Base-by-base conservation (phyloP, 2,113 vertebrate species). In the Mirza zaza region DNA sequence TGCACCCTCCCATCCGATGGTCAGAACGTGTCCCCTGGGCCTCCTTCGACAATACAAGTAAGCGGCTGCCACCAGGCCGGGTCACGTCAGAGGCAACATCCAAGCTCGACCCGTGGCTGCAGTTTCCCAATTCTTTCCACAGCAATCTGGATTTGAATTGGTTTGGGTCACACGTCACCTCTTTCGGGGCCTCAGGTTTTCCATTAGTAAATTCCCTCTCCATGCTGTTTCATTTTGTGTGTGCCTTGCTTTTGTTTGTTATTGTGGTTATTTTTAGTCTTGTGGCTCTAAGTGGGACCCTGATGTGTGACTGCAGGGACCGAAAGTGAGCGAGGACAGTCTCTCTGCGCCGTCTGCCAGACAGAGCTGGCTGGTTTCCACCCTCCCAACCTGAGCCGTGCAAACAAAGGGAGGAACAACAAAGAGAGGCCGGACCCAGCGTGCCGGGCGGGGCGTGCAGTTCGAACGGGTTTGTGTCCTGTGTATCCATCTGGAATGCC, bases 31-130 rank as follows among this genome's bases (percentile, higher is more conserved):
- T 65, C 42, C 45, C 1, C 4, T 20, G 8, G 59, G 52, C 65
- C 25, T 32, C 3, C 48, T 17, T 6, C 2, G 76, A 48, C 0
- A 2, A 10, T 1, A 5, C 36, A 11, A 27, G 48, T 10, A 4
- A 42, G 21, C 0, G 0, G n/a, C 10, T 25, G 11, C 59, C 10
- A 10, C 32, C 11, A 10, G 6, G 1, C 48, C 34, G 1, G 1
- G 5, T 59, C 18, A 2, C 34, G 4, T 32, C 5, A 32, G 59
- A 76, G 25, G 52, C 27, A 0, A 1, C 1, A 15, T 39, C 32
- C 9, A 0, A 0, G 21, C 59, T 57, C 5, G 3, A 11, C 20
- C 3, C 11, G 39, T 11, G 27, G 11, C 5, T 3, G 0, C 5
- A 2, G 27, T 18, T 57, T 59, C 57, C 63, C 0, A 1, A 5